phyloP scores from a whole-genome alignment of 2,888 invertebrate species.

The Lycocerus yunnanus region DNA sequence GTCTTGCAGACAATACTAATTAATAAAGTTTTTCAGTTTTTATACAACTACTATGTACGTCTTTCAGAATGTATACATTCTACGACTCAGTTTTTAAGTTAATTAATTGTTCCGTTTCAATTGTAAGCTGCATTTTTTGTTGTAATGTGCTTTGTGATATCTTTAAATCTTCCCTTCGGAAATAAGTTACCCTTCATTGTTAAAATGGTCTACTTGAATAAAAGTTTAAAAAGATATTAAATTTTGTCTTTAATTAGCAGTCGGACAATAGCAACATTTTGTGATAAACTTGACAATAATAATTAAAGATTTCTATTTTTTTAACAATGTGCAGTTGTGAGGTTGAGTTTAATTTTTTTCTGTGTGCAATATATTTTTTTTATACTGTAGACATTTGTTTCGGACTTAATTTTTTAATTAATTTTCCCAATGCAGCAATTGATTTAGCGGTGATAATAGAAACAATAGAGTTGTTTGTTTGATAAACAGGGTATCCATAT shows the following conservation, averaged over 20 bases:
- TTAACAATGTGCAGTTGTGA: too few relatives aligned
- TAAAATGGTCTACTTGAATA: background rate
- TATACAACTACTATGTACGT: conserved; percentile 12
- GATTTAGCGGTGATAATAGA: background rate
- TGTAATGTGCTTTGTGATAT: conserved; percentile 15
- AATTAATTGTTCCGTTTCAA: conserved; percentile 31
- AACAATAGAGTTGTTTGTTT: background rate
- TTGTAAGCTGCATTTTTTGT: conserved; percentile 25
- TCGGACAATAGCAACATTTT: background rate
- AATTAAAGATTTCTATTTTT: background rate
- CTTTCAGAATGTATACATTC: conserved; percentile 26
- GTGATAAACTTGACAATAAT: background rate
- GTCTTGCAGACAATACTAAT: conserved; percentile 28
- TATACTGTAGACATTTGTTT: too few relatives aligned
- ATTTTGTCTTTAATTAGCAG: background rate
- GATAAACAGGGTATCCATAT: background rate
- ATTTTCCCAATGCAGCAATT: background rate
- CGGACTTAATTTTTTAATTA: too few relatives aligned
- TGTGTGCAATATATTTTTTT: too few relatives aligned
- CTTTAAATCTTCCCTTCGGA: conserved; percentile 2
- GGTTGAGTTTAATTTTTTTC: too few relatives aligned
- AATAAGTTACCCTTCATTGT: conserved; percentile 2
- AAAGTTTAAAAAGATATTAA: background rate
- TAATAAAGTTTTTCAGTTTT: conserved; percentile 28
- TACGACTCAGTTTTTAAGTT: conserved; percentile 28